Base-by-base conservation (phyloP, 2,888 invertebrate genomes). In the Terebella lapidaria region DNA sequence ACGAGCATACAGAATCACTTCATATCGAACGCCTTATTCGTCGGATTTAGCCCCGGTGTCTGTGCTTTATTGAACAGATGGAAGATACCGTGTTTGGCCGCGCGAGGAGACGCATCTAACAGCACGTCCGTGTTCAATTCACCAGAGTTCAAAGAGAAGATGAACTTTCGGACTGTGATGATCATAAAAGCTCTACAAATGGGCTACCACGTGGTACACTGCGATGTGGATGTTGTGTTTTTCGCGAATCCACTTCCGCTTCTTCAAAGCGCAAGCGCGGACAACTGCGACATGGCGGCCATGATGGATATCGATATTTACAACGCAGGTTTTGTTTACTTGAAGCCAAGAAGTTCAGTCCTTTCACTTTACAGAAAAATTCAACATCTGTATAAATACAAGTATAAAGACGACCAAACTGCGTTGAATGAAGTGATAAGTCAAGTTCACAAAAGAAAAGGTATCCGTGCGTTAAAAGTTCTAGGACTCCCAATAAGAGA, bases 281-380 rank as follows among this genome's bases (percentile, higher is more conserved):
- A 10, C 22, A 5, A 10, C 49, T 49, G 49, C 49, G 18, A 49
- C 15, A 49, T 49, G 49, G 49, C 49, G 49, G 18, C 49, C 18
- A 10, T 49, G 49, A 20, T 10, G 24, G 49, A 49, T 22, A 5
- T 22, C 49, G 49, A 22, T 5, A 22, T 49, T 10, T 49, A 49
- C 49, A 49, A 49, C 49, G 49, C 49, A 22, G 49, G 49, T 5
- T 49, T 49, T 49, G 22, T 49, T 20, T 49, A n/a, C 24, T 22
- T 49, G 5, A 10, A 22, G 5, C 49, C 49, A 24, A 10, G 18
- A n/a, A 15, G n/a, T n/a, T 5, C 5, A 10, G 49, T 49, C 18
- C 5, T 49, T 5, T 5, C 24, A 5, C 18, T 49, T 15, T 49
- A 49, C 49, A 10, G 49, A 22, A 10, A 22, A 22, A 10, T 49